phyloP scores from a whole-genome alignment of 2,888 invertebrate species.

The Coenonympha arcania region DNA sequence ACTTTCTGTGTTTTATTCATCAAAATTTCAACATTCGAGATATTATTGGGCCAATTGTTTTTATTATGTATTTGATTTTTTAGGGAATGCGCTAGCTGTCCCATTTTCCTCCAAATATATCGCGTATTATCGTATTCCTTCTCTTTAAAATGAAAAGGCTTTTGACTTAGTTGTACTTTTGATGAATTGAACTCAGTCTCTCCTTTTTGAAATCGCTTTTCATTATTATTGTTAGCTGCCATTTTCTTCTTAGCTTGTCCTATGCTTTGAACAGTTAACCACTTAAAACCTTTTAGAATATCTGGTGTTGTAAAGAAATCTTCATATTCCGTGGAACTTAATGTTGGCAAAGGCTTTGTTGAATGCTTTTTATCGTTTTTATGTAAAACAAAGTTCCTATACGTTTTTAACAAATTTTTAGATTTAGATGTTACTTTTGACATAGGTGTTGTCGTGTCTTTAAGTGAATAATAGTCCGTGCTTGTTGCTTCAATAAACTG shows the following conservation, averaged over 20 bases:
- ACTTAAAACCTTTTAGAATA: slow-evolving; percentile 19
- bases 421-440: background rate
- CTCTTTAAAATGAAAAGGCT: background rate
- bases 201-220: background rate
- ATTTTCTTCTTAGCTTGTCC: slow-evolving; percentile 32
- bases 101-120: slow-evolving; percentile 15
- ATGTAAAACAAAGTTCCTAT: slow-evolving; percentile 3
- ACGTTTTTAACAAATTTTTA: slow-evolving; percentile 5
- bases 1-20: background rate
- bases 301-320: slow-evolving; percentile 17
- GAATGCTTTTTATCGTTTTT: background rate
- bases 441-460: slow-evolving; percentile 6
- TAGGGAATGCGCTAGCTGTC: slow-evolving; percentile 5
- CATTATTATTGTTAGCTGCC: slow-evolving; percentile 8
- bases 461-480: background rate
- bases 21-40: background rate
- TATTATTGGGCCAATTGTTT: background rate
- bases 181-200: background rate
- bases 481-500: slow-evolving; percentile 10
- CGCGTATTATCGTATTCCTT: slow-evolving; percentile 3
- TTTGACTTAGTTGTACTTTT: background rate
- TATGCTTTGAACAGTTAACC: slow-evolving; percentile 24
- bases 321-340: slow-evolving; percentile 6
- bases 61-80: slow-evolving; percentile 6
- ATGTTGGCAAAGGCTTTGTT: background rate